These are phyloP conservation scores for Chondrosia reniformis DNA, from an alignment of 37 sponge, comb jelly and placozoan genomes.

Conservation along the genomic window DNA sequence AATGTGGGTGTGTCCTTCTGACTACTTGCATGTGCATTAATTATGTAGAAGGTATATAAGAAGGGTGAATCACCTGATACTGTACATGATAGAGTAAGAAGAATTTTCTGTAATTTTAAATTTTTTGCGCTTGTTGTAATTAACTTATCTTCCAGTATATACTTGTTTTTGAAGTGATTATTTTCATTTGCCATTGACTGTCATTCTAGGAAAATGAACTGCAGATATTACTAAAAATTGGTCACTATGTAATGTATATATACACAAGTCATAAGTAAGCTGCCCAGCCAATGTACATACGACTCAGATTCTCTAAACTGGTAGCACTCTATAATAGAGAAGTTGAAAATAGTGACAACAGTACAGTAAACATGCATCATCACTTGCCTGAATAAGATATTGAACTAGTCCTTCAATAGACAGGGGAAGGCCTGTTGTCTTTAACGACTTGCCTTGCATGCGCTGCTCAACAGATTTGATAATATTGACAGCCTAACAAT, in stretches of 20 bases:
- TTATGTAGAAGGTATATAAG: too few relatives aligned
- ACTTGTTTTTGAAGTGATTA: too few relatives aligned
- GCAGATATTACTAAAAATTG: too few relatives aligned
- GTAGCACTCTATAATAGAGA: background rate
- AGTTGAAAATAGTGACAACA: background rate
- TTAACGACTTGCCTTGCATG: slow-evolving; percentile 60
- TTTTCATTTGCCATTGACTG: too few relatives aligned
- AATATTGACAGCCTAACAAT: slow-evolving; percentile 81
- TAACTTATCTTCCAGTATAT: too few relatives aligned
- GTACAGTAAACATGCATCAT: background rate
- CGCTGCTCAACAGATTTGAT: slow-evolving; percentile 83
- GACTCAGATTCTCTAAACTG: background rate
- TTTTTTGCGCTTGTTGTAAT: background rate
- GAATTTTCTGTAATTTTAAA: background rate
- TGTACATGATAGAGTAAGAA: background rate
- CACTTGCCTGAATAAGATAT: slow-evolving; percentile 63
- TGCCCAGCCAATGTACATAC: slow-evolving; percentile 78
- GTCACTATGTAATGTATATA: too few relatives aligned
- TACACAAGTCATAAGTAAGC: slow-evolving; percentile 57
- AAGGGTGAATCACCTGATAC: background rate
- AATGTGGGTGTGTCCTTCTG: too few relatives aligned
- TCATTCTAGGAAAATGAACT: too few relatives aligned
- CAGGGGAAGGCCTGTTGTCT: slow-evolving; percentile 68
- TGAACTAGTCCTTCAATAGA: slow-evolving; percentile 91
- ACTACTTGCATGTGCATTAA: too few relatives aligned